A percentile compares a stretch with the other conserved stretches of the same genome.
phyloP scores from a whole-genome alignment of 2,888 invertebrate genomes.

The Pelosia muscerda region DNA sequence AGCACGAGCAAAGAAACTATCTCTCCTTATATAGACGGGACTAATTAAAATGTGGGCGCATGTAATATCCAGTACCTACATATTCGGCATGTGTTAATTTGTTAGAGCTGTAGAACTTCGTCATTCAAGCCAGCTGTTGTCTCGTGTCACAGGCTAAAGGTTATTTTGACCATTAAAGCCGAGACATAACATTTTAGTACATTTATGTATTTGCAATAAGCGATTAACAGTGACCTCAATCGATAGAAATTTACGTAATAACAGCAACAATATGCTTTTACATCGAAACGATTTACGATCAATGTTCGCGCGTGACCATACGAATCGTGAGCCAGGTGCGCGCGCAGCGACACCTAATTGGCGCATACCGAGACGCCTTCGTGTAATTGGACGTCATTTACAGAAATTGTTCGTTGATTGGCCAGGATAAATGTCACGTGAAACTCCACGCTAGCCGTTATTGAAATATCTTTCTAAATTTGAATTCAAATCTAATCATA shows the following conservation, averaged over 20 bases:
- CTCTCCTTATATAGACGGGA: background rate
- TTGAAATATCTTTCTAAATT: constrained; percentile 35
- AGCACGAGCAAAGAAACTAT: background rate
- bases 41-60: constrained; percentile 34
- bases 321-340: constrained; percentile 82
- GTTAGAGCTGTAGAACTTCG: constrained; percentile 23
- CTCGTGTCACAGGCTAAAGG: constrained; percentile 13
- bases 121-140: constrained; percentile 15
- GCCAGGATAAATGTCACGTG: constrained; percentile 73
- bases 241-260: constrained; percentile 60
- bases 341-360: constrained; percentile 78
- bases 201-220: constrained; percentile 36
- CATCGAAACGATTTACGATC: constrained; percentile 72
- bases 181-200: constrained; percentile 25
- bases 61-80: constrained; percentile 25
- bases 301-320: constrained; percentile 74
- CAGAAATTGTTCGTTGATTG: constrained; percentile 75
- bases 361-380: constrained; percentile 79
- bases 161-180: constrained; percentile 22
- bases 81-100: constrained; percentile 38
- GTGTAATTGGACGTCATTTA: constrained; percentile 82
- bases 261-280: constrained; percentile 58
- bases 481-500: constrained; percentile 19
- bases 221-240: constrained; percentile 54
- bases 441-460: constrained; percentile 45